A percentile compares a stretch with the other conserved stretches of the same genome.
Evolutionary conservation across 2,113 vertebrate genomes (phyloP).

Genomic region (Arvicanthis niloticus): DNA sequence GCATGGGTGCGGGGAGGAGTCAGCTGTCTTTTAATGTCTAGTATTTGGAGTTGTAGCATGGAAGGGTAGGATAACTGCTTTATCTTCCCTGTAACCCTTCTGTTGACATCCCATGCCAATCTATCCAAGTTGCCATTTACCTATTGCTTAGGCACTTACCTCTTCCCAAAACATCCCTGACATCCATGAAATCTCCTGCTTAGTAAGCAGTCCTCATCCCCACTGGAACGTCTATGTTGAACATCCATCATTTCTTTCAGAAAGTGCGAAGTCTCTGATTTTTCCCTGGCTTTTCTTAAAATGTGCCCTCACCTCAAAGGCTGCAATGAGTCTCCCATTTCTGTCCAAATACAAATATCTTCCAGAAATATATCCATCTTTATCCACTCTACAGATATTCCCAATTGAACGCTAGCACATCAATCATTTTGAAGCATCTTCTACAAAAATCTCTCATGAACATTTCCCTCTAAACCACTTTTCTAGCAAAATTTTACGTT

Average conservation of each 20-base stretch:
- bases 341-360: neutral
- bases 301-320: neutral
- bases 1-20: fast-evolving
- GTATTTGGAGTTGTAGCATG: neutral
- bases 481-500: neutral
- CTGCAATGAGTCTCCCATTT: neutral
- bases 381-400: neutral
- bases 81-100: neutral
- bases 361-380: neutral
- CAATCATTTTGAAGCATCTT: conserved; percentile 10
- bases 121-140: neutral
- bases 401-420: neutral
- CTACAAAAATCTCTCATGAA: conserved; percentile 14
- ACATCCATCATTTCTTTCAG: neutral
- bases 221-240: neutral
- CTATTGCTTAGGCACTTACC: neutral
- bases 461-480: neutral
- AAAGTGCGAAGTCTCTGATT: neutral
- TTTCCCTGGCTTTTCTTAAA: conserved; percentile 35
- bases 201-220: neutral
- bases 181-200: neutral
- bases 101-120: neutral
- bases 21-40: neutral
- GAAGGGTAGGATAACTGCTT: neutral
- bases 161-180: neutral